Evolutionary conservation across 2,797 vertebrate genomes (phyloP), one percentile per base, ranked within the genome.

Genomic region (Coranthus polyacanthus): DNA sequence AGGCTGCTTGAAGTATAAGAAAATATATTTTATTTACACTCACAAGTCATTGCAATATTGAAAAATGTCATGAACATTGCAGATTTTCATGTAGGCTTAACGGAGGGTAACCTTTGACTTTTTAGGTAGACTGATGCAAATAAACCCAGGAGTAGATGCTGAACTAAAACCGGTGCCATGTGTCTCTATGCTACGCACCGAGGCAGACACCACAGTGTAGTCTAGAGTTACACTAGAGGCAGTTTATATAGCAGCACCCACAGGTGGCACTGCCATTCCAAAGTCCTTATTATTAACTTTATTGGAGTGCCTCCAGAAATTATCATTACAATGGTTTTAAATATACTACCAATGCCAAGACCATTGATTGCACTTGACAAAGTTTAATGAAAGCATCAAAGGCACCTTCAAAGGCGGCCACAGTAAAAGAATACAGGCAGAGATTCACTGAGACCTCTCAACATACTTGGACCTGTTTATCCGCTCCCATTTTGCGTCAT

Each of bases 331-430:
- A 90, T 85, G 44, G 71, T 63, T 71, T 86, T 74, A 88, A 83
- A 85, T 82, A 71, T 73, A 57, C 75, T 79, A 77, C 42, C 68
- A 67, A 56, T 72, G 64, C 83, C 75, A 79, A 74, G 68, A 83
- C 74, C 66, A 61, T 67, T 81, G 84, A 90, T 86, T 87, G 82
- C 83, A 84, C 83, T 93, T 86, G 82, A 86, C 85, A 82, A 85
- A 85, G 69, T 87, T 85, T 75, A 56, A 63, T 81, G 67, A 79
- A 82, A 80, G 73, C 86, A 88, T 92, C 86, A 91, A 91, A 91
- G 89, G 80, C 80, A 69, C 69, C 70, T 82, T 90, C 78, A 75
- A 77, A 89, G 61, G 69, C 68, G 29, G 53, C 76, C 60, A 43
- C 72, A 39, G 58, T 78, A 64, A 75, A 70, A 86, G 79, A 83